Conservation (phyloP, 1,140 invertebrate species). For the Eufriesea mexicana region DNA sequence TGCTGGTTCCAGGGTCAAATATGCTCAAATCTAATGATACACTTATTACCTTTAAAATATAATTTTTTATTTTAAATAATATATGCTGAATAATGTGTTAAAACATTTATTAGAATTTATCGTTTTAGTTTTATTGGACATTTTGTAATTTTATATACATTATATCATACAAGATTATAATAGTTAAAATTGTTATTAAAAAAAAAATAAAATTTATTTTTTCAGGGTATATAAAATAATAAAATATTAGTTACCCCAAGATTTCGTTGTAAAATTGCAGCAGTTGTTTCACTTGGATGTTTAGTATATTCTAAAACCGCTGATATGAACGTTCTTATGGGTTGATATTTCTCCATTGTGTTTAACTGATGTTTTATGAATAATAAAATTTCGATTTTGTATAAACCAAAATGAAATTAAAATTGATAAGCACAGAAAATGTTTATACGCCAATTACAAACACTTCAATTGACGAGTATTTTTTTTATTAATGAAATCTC, state of each 20-base stretch:
- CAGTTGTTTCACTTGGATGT: conserved; percentile 77
- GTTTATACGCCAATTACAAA: not conserved
- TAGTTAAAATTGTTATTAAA: not conserved
- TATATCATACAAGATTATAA: not conserved
- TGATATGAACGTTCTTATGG: conserved; percentile 80
- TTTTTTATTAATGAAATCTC: not conserved
- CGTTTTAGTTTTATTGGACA: not conserved
- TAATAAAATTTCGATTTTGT: not conserved
- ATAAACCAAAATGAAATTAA: not conserved
- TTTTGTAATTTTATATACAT: not conserved
- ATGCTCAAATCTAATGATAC: conserved; percentile 80
- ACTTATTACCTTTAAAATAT: conserved; percentile 78
- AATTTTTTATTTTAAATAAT: conserved; percentile 21
- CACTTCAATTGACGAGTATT: not conserved
- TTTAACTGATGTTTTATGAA: not conserved
- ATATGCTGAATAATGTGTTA: not conserved
- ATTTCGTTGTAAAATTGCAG: conserved; percentile 79
- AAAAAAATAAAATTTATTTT: not conserved
- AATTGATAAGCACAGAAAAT: not conserved
- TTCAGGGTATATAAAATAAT: not conserved
- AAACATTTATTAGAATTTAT: not conserved
- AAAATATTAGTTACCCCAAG: conserved; percentile 78
- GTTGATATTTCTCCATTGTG: conserved; percentile 74
- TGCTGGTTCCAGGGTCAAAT: conserved; percentile 82
- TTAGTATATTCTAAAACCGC: conserved; percentile 78